Base-by-base conservation (phyloP, 2,797 vertebrate genomes). In the Dromococcyx pavoninus region DNA sequence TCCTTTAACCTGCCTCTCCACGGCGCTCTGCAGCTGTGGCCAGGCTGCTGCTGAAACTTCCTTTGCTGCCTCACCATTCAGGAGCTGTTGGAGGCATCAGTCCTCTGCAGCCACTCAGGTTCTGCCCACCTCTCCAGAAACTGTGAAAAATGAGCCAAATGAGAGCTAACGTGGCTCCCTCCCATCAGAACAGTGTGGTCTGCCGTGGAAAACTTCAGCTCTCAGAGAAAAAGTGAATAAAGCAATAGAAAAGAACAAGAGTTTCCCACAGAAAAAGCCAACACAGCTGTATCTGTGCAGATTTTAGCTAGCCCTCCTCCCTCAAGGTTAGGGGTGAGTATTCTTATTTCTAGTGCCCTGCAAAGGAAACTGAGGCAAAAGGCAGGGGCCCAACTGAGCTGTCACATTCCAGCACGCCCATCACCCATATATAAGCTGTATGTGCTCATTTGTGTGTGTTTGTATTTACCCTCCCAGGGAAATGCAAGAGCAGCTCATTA, bases 401-500 rank as follows among this genome's bases (percentile, higher is more conserved):
- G 81, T 65, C 86, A 54, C 32, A 22, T 61, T 83, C 46, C 67
- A 72, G 75, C 0, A 0, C 44, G 57, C 65, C 60, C 28, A 5
- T 5, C 33, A 19, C 37, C 62, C 22, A 1, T 9, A 32, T 19
- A 75, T 13, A 33, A 90, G 66, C 72, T 86, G 60, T 76, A 57
- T 4, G 61, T 54, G 74, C 83, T 87, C 22, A 24, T 86, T 41
- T 93, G 61, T 53, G 71, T 57, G 74, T 91, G 84, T 93, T 81
- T 94, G 69, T 87, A 82, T 94, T 95, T 89, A 89, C 72, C 46
- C 33, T 94, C 69, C 8, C 35, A 61, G 94, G 87, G 87, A 97
- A 83, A 94, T 90, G 95, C 66, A 88, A 85, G 32, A 90, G 83
- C 56, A 75, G 86, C 73, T 94, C 89, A 95, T 93, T 62, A 89